These are phyloP conservation scores for Lacanobia wlatinum DNA, from an alignment of 2,888 invertebrate genomes.

Conservation along the genomic window DNA sequence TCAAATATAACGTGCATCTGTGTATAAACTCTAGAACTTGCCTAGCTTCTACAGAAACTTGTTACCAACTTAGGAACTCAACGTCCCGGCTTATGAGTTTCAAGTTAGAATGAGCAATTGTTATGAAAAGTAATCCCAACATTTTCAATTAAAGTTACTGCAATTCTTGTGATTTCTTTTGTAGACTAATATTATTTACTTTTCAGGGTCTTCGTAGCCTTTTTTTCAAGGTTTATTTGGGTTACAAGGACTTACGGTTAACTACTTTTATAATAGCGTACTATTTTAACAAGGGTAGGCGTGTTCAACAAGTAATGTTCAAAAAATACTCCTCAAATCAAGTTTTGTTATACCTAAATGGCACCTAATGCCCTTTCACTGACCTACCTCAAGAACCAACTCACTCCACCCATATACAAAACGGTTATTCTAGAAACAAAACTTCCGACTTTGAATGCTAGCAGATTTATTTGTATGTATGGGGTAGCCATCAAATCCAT, in stretches of 20 bases:
- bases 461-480: too few relatives aligned
- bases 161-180: conserved; percentile 31
- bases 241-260: neutral
- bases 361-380: neutral
- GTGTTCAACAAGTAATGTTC: too few relatives aligned
- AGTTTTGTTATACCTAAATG: too few relatives aligned
- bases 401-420: too few relatives aligned
- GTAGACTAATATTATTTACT: neutral
- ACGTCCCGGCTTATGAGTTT: conserved; percentile 20
- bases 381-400: neutral
- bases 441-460: too few relatives aligned
- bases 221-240: neutral
- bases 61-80: conserved; percentile 26
- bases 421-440: too few relatives aligned
- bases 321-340: neutral
- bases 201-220: neutral
- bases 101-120: conserved; percentile 34
- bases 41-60: conserved; percentile 37
- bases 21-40: conserved; percentile 22
- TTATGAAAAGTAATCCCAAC: conserved; percentile 49
- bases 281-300: too few relatives aligned
- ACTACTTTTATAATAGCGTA: too few relatives aligned
- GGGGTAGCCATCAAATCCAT: neutral
- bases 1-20: conserved; percentile 23
- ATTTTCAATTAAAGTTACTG: conserved; percentile 42